Evolutionary conservation across 2,888 invertebrate genomes (phyloP).

Genomic region (Chrysolina oricalcia): DNA sequence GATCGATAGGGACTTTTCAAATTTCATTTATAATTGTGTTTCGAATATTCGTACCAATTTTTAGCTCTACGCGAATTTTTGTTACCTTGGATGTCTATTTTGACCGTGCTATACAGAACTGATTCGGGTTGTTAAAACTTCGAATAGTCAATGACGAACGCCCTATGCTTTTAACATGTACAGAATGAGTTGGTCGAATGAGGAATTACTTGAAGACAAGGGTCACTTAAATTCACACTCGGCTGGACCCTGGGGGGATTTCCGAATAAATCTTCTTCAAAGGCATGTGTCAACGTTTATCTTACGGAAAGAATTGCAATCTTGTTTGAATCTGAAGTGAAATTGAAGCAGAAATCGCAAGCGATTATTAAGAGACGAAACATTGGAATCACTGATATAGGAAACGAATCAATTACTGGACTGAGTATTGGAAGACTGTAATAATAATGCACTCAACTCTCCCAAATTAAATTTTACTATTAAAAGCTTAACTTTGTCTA

Average conservation of each 20-base stretch:
- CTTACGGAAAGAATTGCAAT: background rate
- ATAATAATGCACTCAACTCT: no score
- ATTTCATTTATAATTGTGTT: no score
- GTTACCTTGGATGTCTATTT: no score
- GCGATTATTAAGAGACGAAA: background rate
- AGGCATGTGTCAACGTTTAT: conserved; percentile 19
- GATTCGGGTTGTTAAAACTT: background rate
- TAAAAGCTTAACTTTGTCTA: no score
- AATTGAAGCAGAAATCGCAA: background rate
- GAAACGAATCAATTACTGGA: background rate
- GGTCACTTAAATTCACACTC: conserved; percentile 19
- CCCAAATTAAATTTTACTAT: no score
- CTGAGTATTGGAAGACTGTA: no score
- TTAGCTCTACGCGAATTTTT: no score
- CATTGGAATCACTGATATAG: background rate
- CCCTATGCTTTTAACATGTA: background rate
- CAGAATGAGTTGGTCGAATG: background rate
- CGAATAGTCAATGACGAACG: background rate
- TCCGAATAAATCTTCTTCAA: conserved; percentile 12
- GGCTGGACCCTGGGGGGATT: background rate
- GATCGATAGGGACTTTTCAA: no score
- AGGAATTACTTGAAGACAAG: conserved; percentile 19
- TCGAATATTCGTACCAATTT: no score
- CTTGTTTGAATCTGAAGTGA: background rate
- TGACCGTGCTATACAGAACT: background rate